phyloP scores from a whole-genome alignment of 2,797 vertebrate genomes.

The Mus minutoides region DNA sequence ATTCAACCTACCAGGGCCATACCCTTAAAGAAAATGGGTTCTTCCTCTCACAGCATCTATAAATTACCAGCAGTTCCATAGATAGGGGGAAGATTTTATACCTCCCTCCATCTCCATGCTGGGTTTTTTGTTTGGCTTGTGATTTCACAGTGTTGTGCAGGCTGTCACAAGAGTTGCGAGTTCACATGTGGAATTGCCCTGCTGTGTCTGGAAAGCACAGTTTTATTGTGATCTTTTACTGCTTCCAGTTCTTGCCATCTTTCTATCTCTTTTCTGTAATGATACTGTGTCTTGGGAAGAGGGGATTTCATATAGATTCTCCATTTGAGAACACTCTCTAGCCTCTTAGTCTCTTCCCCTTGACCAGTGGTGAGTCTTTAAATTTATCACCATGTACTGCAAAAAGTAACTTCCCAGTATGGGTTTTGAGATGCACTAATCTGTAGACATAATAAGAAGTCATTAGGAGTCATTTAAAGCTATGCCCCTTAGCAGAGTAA shows the following conservation, averaged over 20 bases:
- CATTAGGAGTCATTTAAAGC: no score
- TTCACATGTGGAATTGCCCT: neutral
- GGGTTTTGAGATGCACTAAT: neutral
- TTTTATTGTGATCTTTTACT: no score
- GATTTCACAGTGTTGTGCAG: neutral
- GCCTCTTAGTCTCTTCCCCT: neutral
- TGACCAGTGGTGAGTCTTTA: neutral
- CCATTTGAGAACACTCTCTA: neutral
- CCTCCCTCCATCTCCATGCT: no score
- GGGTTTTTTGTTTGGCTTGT: neutral
- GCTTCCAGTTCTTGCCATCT: neutral
- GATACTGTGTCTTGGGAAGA: neutral
- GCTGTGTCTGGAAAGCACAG: neutral
- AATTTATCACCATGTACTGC: neutral
- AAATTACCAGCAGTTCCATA: neutral
- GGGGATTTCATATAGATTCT: no score
- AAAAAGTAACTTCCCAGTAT: neutral
- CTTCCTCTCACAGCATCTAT: neutral
- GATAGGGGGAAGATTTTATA: neutral
- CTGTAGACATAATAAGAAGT: no score
- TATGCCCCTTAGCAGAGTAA: neutral
- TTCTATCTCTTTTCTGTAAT: neutral
- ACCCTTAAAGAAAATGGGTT: neutral
- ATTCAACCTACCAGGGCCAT: neutral
- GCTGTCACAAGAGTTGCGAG: no score